Evolutionary conservation across 2,888 invertebrate genomes (phyloP).

Genomic region (Phalera bucephala): DNA sequence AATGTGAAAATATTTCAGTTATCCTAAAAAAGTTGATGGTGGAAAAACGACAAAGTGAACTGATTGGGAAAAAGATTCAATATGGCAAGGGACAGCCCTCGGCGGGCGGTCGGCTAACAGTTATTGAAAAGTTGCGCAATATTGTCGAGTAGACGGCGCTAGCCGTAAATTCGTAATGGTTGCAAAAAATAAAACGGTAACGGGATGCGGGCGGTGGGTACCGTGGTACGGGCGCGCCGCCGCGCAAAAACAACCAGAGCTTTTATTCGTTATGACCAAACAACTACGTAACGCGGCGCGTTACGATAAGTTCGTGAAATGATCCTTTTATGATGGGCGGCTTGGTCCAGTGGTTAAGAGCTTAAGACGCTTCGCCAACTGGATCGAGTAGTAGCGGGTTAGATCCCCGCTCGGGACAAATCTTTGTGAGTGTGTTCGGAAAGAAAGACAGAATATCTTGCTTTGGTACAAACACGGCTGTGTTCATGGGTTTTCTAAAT

Average conservation of each 20-base stretch:
- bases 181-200: slow-evolving; percentile 75
- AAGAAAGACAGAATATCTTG: no score
- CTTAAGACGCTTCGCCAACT: no score
- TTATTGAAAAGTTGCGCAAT: slow-evolving; percentile 83
- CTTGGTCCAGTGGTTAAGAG: no score
- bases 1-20: slow-evolving; percentile 11
- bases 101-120: slow-evolving; percentile 61
- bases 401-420: no score
- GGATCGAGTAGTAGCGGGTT: no score
- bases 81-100: slow-evolving; percentile 61
- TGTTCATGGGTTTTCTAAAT: no score
- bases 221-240: slow-evolving; percentile 22
- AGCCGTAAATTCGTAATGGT: slow-evolving; percentile 81
- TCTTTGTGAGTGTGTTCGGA: no score
- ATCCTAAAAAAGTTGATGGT: slow-evolving; percentile 19
- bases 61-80: slow-evolving; percentile 74
- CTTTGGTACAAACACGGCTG: no score
- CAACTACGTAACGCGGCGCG: no score
- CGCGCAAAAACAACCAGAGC: slow-evolving; percentile 75
- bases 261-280: no score
- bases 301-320: no score
- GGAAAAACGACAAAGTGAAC: slow-evolving; percentile 44
- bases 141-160: slow-evolving; percentile 75
- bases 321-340: no score
- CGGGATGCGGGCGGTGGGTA: slow-evolving; percentile 43